Percentiles rank a stretch among this genome's conserved stretches.
Evolutionary conservation across 2,797 vertebrate species (phyloP).

Genomic region (Tenualosa ilisha): DNA sequence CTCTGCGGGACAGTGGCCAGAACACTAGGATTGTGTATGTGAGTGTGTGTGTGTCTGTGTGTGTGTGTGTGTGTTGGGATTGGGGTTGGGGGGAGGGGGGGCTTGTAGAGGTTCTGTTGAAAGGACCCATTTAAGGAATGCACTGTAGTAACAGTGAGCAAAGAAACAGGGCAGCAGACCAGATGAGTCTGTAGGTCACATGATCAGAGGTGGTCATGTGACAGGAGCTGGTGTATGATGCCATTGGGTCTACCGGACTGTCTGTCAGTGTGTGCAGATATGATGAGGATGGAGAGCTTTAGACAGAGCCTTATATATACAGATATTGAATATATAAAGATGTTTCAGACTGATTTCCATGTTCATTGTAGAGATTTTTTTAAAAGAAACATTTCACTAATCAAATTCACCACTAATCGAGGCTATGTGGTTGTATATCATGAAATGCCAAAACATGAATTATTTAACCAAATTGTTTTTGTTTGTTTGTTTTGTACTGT

Average conservation of each 20-base stretch:
- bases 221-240: too few species aligned
- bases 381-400: background rate
- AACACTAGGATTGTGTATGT: background rate
- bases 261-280: background rate
- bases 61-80: too few species aligned
- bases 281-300: background rate
- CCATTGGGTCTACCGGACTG: background rate
- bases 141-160: background rate
- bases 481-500: background rate
- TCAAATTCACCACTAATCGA: slow-evolving; percentile 5
- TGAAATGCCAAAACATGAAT: slow-evolving; percentile 11
- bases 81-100: too few species aligned
- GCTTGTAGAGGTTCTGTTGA: background rate
- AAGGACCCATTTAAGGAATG: background rate
- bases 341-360: slow-evolving; percentile 2
- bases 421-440: slow-evolving; percentile 8
- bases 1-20: slow-evolving; percentile 86
- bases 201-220: background rate
- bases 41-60: too few species aligned
- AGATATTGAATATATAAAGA: slow-evolving; percentile 2
- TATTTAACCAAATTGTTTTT: slow-evolving; percentile 57
- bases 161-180: background rate
- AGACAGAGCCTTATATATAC: background rate
- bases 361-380: slow-evolving; percentile 20
- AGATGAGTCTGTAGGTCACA: background rate